Percentiles rank a stretch among this genome's conserved stretches.
phyloP scores from a whole-genome alignment of 2,888 invertebrate species.

The Helobdella robusta region DNA sequence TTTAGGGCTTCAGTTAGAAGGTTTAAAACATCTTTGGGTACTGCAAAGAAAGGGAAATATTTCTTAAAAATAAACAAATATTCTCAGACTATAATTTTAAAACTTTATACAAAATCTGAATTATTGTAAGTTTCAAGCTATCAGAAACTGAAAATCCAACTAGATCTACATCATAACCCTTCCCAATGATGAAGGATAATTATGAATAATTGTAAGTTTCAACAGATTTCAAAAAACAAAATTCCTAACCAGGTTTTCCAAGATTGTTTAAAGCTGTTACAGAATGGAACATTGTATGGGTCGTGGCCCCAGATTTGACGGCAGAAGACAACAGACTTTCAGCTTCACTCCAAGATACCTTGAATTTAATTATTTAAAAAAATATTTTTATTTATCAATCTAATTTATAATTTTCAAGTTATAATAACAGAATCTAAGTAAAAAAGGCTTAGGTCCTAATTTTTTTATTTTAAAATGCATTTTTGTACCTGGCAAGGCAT shows the following conservation, averaged over 20 bases:
- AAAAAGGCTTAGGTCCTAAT: too few species aligned
- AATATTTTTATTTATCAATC: neutral
- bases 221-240: neutral
- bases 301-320: neutral
- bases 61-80: neutral
- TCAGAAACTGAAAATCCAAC: too few species aligned
- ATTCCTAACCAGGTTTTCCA: slow-evolving; percentile 12
- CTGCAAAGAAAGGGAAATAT: slow-evolving; percentile 23
- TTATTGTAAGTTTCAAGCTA: too few species aligned
- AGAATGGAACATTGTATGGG: neutral
- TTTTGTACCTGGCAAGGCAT: slow-evolving; percentile 30
- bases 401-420: too few species aligned
- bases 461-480: neutral
- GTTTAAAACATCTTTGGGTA: slow-evolving; percentile 60
- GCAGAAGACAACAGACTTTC: neutral
- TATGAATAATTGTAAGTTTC: neutral
- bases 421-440: too few species aligned
- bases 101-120: neutral
- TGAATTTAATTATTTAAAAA: neutral
- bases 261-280: slow-evolving; percentile 9
- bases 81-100: neutral
- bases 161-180: neutral
- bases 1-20: slow-evolving; percentile 65
- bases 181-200: neutral
- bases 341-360: slow-evolving; percentile 1